These are phyloP conservation scores for Andrena marginata DNA, from an alignment of 2,888 invertebrate genomes.

Conservation along the genomic window DNA sequence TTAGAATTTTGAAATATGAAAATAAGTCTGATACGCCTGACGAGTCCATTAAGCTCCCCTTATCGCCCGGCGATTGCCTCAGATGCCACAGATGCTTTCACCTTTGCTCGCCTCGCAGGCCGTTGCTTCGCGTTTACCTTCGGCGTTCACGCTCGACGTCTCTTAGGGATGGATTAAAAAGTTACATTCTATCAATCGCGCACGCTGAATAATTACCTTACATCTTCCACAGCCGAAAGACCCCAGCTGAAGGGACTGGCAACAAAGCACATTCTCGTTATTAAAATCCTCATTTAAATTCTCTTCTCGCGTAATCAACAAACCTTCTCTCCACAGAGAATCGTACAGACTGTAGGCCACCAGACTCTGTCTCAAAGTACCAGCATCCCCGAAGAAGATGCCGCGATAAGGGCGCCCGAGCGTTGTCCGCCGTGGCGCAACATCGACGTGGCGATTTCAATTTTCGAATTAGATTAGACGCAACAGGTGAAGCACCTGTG, in stretches of 20 bases:
- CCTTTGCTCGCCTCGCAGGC: not conserved
- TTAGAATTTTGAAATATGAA: conserved; percentile 21
- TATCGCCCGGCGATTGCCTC: not conserved
- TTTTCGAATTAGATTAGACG: conserved; percentile 39
- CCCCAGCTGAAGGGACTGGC: too few species aligned
- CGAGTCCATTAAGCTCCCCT: not conserved
- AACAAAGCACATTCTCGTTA: too few species aligned
- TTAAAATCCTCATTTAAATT: too few species aligned
- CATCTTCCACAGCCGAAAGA: too few species aligned
- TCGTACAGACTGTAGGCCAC: not conserved
- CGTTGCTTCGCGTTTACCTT: not conserved
- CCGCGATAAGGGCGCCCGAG: not conserved
- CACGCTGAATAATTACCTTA: too few species aligned
- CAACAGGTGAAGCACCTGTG: conserved; percentile 52
- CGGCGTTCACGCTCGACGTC: not conserved
- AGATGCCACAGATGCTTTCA: not conserved
- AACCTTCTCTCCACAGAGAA: too few species aligned
- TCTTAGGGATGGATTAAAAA: not conserved
- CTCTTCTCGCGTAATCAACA: too few species aligned
- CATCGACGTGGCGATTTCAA: conserved; percentile 24
- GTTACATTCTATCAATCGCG: not conserved
- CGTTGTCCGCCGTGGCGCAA: not conserved
- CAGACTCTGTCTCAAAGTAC: not conserved
- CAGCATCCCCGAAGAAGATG: not conserved
- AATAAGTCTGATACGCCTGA: conserved; percentile 28